Evolutionary conservation across 2,113 vertebrate species (phyloP).

Genomic region (Xenopus laevis): DNA sequence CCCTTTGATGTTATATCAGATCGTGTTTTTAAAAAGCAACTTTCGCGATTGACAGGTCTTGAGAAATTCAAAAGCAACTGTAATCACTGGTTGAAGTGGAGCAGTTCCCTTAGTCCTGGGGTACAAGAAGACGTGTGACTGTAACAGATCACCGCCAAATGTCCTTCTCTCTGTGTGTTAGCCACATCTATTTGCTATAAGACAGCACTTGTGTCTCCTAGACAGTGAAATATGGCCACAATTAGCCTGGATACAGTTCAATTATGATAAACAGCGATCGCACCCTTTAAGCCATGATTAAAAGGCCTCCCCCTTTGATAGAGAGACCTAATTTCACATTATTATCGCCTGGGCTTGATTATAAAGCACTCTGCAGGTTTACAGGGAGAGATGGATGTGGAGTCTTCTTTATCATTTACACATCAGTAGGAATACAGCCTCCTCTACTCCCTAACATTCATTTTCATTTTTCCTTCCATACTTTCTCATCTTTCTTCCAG

Average conservation of each 20-base stretch:
- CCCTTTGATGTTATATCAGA: no score
- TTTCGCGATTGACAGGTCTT: no score
- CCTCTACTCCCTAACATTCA: constrained; percentile 74
- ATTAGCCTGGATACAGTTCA: constrained; percentile 96
- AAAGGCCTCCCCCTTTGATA: constrained; percentile 88
- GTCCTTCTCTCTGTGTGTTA: background rate
- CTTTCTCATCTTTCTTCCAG: background rate
- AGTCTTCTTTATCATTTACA: constrained; percentile 91
- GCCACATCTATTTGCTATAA: constrained; percentile 49
- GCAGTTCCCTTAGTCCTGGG: no score
- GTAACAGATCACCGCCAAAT: background rate
- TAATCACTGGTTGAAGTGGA: no score
- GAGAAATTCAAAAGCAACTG: no score
- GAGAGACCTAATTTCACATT: constrained; percentile 96
- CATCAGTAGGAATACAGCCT: constrained; percentile 77
- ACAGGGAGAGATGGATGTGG: constrained; percentile 65
- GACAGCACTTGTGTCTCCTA: constrained; percentile 62
- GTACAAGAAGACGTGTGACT: no score
- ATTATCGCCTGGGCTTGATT: constrained; percentile 83
- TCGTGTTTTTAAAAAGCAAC: no score
- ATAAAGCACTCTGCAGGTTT: constrained; percentile 73
- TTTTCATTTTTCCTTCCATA: constrained; percentile 50
- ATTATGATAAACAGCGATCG: constrained; percentile 90
- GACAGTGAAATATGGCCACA: constrained; percentile 98
- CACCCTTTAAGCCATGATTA: constrained; percentile 95